These are phyloP conservation scores for Chelonoidis abingdonii DNA, from an alignment of 2,113 vertebrate genomes.

Conservation along the genomic window DNA sequence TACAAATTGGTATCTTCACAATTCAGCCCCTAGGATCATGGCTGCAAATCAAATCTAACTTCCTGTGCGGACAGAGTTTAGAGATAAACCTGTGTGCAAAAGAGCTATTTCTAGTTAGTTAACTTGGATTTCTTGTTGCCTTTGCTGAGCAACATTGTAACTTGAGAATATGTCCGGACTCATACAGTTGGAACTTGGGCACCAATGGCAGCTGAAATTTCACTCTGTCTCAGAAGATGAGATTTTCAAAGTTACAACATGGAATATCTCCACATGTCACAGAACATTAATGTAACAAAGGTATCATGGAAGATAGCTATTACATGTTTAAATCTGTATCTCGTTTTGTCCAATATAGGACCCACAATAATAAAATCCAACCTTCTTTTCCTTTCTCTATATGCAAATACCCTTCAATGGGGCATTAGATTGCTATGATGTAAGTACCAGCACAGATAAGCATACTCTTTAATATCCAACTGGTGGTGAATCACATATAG, in stretches of 20 bases:
- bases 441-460: neutral
- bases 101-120: neutral
- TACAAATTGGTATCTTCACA: neutral
- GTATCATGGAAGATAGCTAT: neutral
- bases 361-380: neutral
- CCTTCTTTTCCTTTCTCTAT: neutral
- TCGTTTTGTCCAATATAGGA: neutral
- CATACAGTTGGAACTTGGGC: neutral
- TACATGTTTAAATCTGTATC: neutral
- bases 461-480: neutral
- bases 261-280: neutral
- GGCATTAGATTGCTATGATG: no score
- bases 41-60: neutral
- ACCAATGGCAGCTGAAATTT: neutral
- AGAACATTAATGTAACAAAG: neutral
- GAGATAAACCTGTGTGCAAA: neutral
- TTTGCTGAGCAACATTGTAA: neutral
- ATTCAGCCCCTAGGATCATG: neutral
- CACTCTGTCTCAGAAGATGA: neutral
- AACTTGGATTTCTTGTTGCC: neutral
- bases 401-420: no score
- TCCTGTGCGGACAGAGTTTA: neutral
- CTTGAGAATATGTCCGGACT: neutral
- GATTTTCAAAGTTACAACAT: neutral
- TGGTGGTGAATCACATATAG: neutral